These are phyloP conservation scores for Mesocricetus auratus DNA, from an alignment of 2,113 vertebrate genomes.

Conservation along the genomic window DNA sequence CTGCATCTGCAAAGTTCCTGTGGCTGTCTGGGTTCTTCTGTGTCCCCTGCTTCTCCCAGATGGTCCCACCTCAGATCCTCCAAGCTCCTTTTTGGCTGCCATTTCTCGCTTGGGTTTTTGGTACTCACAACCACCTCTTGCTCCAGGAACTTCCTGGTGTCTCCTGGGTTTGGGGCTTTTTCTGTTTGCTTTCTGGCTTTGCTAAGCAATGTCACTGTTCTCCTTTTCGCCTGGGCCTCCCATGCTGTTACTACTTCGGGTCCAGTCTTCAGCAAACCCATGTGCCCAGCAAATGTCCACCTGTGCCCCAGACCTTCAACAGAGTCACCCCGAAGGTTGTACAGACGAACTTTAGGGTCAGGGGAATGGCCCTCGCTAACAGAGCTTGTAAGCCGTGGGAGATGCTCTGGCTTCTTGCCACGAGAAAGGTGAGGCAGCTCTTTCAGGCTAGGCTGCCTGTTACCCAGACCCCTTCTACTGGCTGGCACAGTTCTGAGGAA, in stretches of 20 bases:
- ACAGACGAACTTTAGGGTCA: not conserved
- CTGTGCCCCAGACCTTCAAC: no score
- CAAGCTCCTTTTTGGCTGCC: no score
- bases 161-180: not conserved
- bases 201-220: not conserved
- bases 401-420: not conserved
- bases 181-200: not conserved
- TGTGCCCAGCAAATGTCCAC: no score
- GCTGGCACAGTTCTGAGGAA: no score
- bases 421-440: not conserved
- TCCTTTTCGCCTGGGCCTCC: not conserved
- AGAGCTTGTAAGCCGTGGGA: not conserved
- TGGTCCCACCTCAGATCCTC: no score
- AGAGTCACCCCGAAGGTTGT: no score
- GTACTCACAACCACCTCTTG: not conserved
- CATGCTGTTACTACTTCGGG: not conserved
- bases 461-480: not conserved
- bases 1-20: not conserved
- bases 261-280: not conserved
- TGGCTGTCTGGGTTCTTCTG: not conserved
- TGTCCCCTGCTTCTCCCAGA: no score
- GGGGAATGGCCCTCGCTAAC: no score
- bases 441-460: no score
- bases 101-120: not conserved
- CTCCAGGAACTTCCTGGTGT: no score